These are phyloP conservation scores for Subanguina moxae DNA, from an alignment of 1,140 invertebrate species.

Conservation along the genomic window DNA sequence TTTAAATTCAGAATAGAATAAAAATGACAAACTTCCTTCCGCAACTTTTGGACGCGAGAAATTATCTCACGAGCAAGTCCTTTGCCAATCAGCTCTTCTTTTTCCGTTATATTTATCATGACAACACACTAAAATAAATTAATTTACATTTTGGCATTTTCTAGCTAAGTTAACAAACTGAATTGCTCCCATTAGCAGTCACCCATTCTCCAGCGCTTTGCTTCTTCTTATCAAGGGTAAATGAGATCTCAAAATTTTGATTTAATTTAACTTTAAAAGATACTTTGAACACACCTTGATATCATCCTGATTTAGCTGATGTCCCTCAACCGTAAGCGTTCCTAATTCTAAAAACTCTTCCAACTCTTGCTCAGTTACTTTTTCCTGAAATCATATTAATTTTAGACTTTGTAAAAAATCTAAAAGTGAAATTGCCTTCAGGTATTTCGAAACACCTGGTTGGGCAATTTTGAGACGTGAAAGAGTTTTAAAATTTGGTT, in stretches of 20 bases:
- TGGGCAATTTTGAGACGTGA: conserved; percentile 81
- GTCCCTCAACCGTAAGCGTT: conserved; percentile 70
- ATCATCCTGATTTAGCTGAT: conserved; percentile 75
- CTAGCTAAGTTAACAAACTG: not conserved
- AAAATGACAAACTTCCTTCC: conserved; percentile 72
- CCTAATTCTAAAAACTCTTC: conserved; percentile 73
- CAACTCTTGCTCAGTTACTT: conserved; percentile 74
- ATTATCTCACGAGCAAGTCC: conserved; percentile 75
- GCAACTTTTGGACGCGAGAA: conserved; percentile 88
- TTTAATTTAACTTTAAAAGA: too few species aligned
- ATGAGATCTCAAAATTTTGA: too few species aligned
- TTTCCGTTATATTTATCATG: conserved; percentile 46
- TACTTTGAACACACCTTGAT: too few species aligned
- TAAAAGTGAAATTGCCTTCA: too few species aligned
- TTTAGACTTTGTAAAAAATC: conserved; percentile 30
- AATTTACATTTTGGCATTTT: not conserved
- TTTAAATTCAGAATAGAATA: not conserved
- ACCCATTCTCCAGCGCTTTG: conserved; percentile 37
- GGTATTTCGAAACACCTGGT: conserved; percentile 76
- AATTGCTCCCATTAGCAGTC: conserved; percentile 15
- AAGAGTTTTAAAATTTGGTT: conserved; percentile 83
- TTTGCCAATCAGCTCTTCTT: conserved; percentile 44
- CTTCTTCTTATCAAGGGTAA: conserved; percentile 65
- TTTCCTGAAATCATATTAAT: conserved; percentile 51
- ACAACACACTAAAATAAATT: conserved; percentile 49